phyloP scores from a whole-genome alignment of 2,113 vertebrate species.

The Himantopus leucocephalus region DNA sequence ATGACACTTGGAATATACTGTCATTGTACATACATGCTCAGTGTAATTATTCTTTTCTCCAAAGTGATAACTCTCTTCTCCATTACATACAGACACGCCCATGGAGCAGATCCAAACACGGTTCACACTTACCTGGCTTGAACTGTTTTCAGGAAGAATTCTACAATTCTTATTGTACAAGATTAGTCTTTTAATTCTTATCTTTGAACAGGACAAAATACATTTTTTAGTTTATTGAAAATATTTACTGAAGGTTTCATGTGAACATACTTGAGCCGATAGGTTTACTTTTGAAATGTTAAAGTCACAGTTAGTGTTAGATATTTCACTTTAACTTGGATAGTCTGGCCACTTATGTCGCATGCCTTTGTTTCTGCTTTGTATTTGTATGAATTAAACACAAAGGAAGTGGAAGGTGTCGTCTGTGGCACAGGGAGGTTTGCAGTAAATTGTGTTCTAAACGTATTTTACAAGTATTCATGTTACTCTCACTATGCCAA shows the following conservation, averaged over 20 bases:
- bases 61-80: neutral
- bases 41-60: neutral
- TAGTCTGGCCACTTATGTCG: neutral
- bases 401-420: neutral
- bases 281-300: neutral
- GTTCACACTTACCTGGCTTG: neutral
- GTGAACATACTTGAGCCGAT: accelerated
- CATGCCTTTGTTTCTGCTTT: neutral
- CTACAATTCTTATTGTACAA: neutral
- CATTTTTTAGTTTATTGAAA: neutral
- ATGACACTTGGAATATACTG: neutral
- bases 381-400: neutral
- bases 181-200: neutral
- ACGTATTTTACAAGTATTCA: neutral
- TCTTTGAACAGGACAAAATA: neutral
- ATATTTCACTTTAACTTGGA: neutral
- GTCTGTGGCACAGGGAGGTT: neutral
- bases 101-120: neutral
- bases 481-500: neutral
- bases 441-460: neutral
- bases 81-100: neutral
- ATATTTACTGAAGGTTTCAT: neutral
- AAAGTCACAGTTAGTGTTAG: neutral
- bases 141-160: neutral
- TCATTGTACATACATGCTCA: neutral